phyloP scores from a whole-genome alignment of 1,140 invertebrate species.

The Archegozetes longisetosus region DNA sequence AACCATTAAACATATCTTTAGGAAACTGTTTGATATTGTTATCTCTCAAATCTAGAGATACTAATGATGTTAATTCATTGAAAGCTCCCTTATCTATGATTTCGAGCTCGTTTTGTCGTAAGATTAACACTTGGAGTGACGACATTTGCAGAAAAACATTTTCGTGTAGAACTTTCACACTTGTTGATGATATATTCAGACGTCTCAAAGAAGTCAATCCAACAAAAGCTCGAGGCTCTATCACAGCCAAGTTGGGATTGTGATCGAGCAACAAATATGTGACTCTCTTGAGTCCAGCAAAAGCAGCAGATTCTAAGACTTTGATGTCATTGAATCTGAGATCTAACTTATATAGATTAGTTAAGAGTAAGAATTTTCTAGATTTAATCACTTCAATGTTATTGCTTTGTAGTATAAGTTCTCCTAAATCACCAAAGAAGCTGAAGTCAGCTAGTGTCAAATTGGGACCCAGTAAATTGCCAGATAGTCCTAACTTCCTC shows the following conservation, averaged over 20 bases:
- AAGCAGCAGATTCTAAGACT: slow-evolving; percentile 19
- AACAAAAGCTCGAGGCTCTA: slow-evolving; percentile 20
- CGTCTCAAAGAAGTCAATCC: slow-evolving; percentile 15
- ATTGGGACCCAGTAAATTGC: slow-evolving; percentile 18
- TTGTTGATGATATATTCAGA: slow-evolving; percentile 15
- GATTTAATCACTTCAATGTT: slow-evolving; percentile 19
- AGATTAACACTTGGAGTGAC: slow-evolving; percentile 7
- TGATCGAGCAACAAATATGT: slow-evolving; percentile 18
- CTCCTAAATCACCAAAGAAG: slow-evolving; percentile 18
- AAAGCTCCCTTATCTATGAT: slow-evolving; percentile 28
- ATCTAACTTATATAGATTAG: slow-evolving; percentile 25
- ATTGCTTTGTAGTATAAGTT: slow-evolving; percentile 25
- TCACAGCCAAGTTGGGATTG: slow-evolving; percentile 19
- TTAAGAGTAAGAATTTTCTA: slow-evolving; percentile 21
- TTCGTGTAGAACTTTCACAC: not conserved
- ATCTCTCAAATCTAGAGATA: slow-evolving; percentile 15
- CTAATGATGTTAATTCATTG: slow-evolving; percentile 18
- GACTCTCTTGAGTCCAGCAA: slow-evolving; percentile 21
- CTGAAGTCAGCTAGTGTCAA: slow-evolving; percentile 17
- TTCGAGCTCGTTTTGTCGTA: slow-evolving; percentile 26
- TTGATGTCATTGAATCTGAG: slow-evolving; percentile 21
- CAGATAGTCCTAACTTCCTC: slow-evolving; percentile 23
- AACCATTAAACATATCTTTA: slow-evolving; percentile 26
- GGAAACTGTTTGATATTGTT: slow-evolving; percentile 23
- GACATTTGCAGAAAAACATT: slow-evolving; percentile 15